These are phyloP conservation scores for Piprites chloris DNA, from an alignment of 2,113 vertebrate genomes.

Conservation along the genomic window DNA sequence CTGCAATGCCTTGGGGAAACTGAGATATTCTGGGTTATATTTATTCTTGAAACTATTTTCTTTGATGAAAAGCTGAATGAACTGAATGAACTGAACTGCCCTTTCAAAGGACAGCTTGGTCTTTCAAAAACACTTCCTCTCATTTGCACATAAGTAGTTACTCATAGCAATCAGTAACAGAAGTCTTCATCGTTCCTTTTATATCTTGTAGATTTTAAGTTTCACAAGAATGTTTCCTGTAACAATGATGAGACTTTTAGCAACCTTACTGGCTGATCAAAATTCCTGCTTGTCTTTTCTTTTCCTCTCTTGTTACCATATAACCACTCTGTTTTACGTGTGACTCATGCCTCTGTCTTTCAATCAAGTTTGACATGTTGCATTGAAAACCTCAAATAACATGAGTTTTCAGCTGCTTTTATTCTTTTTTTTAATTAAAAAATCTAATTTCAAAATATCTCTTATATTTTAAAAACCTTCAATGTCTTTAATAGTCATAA, in stretches of 20 bases:
- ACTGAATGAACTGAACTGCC: neutral
- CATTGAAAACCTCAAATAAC: neutral
- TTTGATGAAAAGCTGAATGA: neutral
- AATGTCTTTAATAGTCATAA: neutral
- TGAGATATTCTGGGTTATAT: neutral
- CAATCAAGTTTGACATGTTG: neutral
- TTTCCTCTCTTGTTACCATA: neutral
- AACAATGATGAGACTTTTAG: neutral
- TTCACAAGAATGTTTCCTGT: neutral
- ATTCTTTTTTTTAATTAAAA: neutral
- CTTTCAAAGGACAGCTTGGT: neutral
- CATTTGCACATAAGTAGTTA: neutral
- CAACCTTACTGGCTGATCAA: neutral
- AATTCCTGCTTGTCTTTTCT: neutral
- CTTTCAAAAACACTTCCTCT: neutral
- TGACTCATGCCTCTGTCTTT: neutral
- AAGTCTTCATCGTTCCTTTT: neutral
- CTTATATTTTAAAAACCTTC: neutral
- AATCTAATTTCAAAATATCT: neutral
- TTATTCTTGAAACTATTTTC: neutral
- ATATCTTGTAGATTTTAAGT: neutral
- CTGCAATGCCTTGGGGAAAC: neutral
- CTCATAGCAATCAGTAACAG: neutral
- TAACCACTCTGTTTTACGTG: neutral
- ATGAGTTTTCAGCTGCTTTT: neutral